These are phyloP conservation scores for Popillia japonica DNA, from an alignment of 1,140 invertebrate species.

Conservation along the genomic window DNA sequence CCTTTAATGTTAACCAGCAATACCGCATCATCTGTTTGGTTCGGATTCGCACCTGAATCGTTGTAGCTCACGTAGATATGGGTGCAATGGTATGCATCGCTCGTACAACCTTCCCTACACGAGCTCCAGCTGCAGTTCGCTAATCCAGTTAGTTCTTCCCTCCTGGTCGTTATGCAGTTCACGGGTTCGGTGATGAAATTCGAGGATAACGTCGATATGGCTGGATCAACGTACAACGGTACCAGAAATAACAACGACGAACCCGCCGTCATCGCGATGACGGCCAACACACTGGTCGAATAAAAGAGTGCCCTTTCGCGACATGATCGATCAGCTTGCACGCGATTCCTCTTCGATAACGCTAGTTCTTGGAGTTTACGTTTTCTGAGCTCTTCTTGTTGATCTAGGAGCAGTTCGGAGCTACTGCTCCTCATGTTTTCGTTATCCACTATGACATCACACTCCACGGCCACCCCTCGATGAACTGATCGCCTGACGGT, in stretches of 20 bases:
- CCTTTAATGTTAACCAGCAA: conserved; percentile 83
- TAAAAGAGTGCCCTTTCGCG: conserved; percentile 80
- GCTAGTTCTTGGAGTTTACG: conserved; percentile 73
- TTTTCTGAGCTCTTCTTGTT: conserved; percentile 74
- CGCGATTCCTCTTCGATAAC: conserved; percentile 61
- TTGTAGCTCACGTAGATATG: conserved; percentile 86
- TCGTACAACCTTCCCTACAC: conserved; percentile 87
- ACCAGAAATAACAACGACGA: conserved; percentile 86
- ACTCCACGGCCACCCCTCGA: background rate
- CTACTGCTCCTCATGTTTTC: conserved; percentile 79
- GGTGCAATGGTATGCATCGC: conserved; percentile 84
- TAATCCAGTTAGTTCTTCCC: conserved; percentile 76
- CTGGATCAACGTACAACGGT: conserved; percentile 88
- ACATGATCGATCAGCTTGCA: conserved; percentile 71
- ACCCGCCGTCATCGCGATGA: conserved; percentile 80
- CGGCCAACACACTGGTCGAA: conserved; percentile 78
- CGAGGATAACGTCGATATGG: conserved; percentile 85
- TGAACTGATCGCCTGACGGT: conserved; percentile 19
- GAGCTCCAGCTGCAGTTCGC: conserved; percentile 88
- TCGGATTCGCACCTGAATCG: conserved; percentile 55
- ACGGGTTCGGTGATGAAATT: conserved; percentile 83
- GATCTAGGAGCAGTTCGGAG: conserved; percentile 83
- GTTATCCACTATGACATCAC: conserved; percentile 45
- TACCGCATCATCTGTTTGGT: conserved; percentile 68
- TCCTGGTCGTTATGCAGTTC: conserved; percentile 76